These are phyloP conservation scores for Marasmarcha lunaedactyla DNA, from an alignment of 2,888 invertebrate genomes.

Conservation along the genomic window DNA sequence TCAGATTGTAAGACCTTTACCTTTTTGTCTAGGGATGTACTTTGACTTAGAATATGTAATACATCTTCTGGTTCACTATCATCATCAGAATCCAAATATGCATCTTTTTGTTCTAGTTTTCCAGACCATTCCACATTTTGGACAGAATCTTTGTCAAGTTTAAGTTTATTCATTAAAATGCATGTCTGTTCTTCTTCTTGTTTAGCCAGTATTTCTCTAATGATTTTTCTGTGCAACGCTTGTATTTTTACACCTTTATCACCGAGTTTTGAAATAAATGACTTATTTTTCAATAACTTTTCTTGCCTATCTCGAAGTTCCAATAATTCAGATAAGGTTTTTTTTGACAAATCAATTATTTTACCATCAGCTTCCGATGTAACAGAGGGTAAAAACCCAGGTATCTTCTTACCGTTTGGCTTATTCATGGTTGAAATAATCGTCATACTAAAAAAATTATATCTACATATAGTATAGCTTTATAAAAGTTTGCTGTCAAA, in stretches of 20 bases:
- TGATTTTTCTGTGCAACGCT: slow-evolving; percentile 52
- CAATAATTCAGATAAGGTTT: slow-evolving; percentile 51
- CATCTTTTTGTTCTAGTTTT: slow-evolving; percentile 34
- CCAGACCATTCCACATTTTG: slow-evolving; percentile 73
- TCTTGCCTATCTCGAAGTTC: slow-evolving; percentile 69
- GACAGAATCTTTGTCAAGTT: slow-evolving; percentile 56
- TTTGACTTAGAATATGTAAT: slow-evolving; percentile 70
- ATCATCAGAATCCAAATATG: slow-evolving; percentile 65
- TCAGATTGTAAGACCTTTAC: slow-evolving; percentile 50
- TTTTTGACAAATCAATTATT: slow-evolving; percentile 55
- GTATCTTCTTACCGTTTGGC: slow-evolving; percentile 45
- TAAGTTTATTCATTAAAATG: slow-evolving; percentile 57
- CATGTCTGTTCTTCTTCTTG: slow-evolving; percentile 63
- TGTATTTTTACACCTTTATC: slow-evolving; percentile 73
- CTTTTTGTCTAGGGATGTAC: slow-evolving; percentile 56
- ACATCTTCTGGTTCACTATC: slow-evolving; percentile 72
- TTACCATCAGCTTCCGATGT: slow-evolving; percentile 67
- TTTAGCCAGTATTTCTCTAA: slow-evolving; percentile 51
- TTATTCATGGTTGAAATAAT: slow-evolving; percentile 32
- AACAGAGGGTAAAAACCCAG: slow-evolving; percentile 50
- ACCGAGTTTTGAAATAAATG: slow-evolving; percentile 62
- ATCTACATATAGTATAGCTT: too few species aligned
- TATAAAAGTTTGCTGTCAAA: too few species aligned
- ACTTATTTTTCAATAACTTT: slow-evolving; percentile 64
- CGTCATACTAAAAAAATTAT: slow-evolving; percentile 14